Evolutionary conservation across 2,113 vertebrate genomes (phyloP), one percentile per base, ranked within the genome.

Genomic region (Amblyopsis rosae): DNA sequence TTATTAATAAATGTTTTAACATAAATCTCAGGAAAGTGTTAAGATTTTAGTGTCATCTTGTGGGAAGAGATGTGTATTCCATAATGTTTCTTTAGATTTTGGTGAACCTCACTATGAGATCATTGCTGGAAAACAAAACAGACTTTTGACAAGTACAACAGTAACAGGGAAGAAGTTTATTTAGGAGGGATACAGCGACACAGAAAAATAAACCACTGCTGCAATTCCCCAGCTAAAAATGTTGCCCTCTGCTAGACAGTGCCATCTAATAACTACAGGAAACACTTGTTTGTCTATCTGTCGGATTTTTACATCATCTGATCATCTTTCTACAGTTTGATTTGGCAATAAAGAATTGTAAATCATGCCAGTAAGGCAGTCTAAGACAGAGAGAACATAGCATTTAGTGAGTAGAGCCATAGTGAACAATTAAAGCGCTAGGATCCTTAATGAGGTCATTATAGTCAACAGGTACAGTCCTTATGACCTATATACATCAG

Each of bases 221-320:
- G 95, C 95, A 95, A 94, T 95, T 96, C 89, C 94, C 94, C 94
- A 94, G 93, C 86, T 85, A 67, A 82, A 81, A 93, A 90, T 94
- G 94, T 93, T 93, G 92, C 94, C 93, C 94, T 95, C 93, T 95
- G 93, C 93, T 94, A 95, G 94, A 96, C 93, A 92, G 94, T 92
- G 90, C 93, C 93, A 90, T 91, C 59, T 82, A 59, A 75, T 65
- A 76, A 80, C 49, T 73, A 79, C 66, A 71, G 73, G 70, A 86
- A 81, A 73, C 68, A 46, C 57, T 68, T 62, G 69, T 65, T 82
- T 92, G 90, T 91, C 94, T 92, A 94, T 95, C 92, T 94, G 94
- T 93, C 75, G 72, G 65, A 78, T 77, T 62, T 69, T 72, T 9
- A 9, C 49, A 78, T 78, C 78, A 75, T 62, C 58, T 53, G 12